Conservation (phyloP, 2,113 vertebrate genomes). For the Eidolon helvum region DNA sequence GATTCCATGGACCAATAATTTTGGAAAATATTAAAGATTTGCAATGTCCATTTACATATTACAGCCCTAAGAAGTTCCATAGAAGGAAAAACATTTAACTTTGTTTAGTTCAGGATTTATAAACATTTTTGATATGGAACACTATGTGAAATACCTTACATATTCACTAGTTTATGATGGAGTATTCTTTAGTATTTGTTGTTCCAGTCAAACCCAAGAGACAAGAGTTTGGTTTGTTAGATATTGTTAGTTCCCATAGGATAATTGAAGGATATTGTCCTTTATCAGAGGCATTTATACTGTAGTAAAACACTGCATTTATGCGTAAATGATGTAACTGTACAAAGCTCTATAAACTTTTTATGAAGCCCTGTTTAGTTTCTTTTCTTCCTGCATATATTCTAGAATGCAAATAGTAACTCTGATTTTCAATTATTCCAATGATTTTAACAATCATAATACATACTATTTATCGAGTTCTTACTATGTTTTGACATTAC, state of each 20-base stretch:
- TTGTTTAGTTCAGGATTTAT: not conserved
- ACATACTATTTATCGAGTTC: not conserved
- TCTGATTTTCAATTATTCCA: constrained; percentile 12
- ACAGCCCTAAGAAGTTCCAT: not conserved
- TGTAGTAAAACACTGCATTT: not conserved
- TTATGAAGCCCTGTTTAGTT: not conserved
- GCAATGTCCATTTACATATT: not conserved
- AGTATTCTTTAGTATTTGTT: not conserved
- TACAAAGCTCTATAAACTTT: not conserved
- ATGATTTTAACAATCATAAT: not conserved
- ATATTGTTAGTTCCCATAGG: not conserved
- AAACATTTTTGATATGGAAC: not conserved
- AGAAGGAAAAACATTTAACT: not conserved
- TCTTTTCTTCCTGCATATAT: constrained; percentile 17
- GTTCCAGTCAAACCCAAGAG: not conserved
- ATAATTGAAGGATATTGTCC: not conserved
- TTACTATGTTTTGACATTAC: not conserved
- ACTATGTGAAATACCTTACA: not conserved
- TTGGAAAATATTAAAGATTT: constrained; percentile 18
- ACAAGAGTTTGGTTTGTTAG: not conserved
- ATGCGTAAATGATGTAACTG: not conserved
- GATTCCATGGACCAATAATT: not conserved
- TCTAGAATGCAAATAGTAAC: constrained; percentile 22
- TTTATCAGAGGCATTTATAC: constrained; percentile 5
- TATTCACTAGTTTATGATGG: not conserved